A percentile compares a stretch with the other conserved stretches of the same genome.
Evolutionary conservation across 1,140 invertebrate genomes (phyloP).

Genomic region (Phortica variegata): DNA sequence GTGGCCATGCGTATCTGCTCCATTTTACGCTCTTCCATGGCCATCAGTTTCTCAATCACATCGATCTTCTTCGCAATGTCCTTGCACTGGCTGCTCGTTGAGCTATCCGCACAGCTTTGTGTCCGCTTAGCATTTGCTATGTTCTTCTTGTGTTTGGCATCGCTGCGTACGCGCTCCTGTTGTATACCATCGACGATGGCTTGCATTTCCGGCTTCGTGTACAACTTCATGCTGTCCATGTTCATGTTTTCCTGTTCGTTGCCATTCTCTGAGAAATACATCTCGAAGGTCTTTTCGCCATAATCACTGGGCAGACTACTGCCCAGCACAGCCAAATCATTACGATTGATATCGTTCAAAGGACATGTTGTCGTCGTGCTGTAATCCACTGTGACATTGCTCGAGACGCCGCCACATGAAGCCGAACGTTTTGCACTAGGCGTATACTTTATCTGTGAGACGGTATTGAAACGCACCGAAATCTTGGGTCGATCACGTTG

Average conservation of each 20-base stretch:
- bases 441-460: constrained; percentile 55
- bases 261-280: constrained; percentile 63
- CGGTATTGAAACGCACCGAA: constrained; percentile 59
- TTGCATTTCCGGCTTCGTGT: constrained; percentile 58
- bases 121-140: constrained; percentile 36
- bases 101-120: constrained; percentile 13
- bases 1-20: constrained; percentile 63
- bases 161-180: constrained; percentile 23
- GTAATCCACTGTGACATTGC: too few species aligned
- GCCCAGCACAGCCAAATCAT: constrained; percentile 19
- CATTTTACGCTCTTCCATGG: constrained; percentile 67
- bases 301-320: constrained; percentile 42
- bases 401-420: constrained; percentile 16
- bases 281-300: constrained; percentile 60
- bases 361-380: constrained; percentile 51
- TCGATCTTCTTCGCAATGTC: constrained; percentile 67
- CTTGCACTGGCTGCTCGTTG: constrained; percentile 48
- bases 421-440: constrained; percentile 33
- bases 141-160: constrained; percentile 43
- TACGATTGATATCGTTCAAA: constrained; percentile 57
- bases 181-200: constrained; percentile 50
- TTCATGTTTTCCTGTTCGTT: constrained; percentile 60
- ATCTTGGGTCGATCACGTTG: constrained; percentile 47
- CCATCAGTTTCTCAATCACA: constrained; percentile 67
- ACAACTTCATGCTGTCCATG: constrained; percentile 63